Evolutionary conservation across 2,113 vertebrate genomes (phyloP).

Genomic region (Chamaetylas fuelleborni): DNA sequence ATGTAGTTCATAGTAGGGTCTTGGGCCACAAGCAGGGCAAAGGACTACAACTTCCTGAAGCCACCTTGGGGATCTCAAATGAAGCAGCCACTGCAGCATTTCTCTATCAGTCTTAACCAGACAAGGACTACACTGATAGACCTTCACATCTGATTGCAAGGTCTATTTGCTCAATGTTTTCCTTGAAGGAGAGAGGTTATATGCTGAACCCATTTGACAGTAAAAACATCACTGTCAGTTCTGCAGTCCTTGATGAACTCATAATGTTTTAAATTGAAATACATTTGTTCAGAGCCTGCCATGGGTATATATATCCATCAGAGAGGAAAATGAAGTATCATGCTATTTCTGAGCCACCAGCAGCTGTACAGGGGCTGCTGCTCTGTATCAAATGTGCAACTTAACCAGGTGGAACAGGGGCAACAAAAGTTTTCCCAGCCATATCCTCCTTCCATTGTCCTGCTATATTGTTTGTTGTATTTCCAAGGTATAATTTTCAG

Average conservation of each 20-base stretch:
- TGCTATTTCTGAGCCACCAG: neutral
- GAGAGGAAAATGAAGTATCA: neutral
- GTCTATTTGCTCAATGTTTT: neutral
- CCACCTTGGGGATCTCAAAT: neutral
- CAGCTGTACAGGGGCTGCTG: neutral
- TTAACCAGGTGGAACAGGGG: neutral
- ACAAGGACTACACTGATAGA: neutral
- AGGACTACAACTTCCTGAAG: neutral
- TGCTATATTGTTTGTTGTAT: neutral
- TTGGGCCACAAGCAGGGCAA: neutral
- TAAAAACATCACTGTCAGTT: neutral
- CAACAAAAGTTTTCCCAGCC: neutral
- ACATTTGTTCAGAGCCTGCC: neutral
- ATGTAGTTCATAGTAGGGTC: neutral
- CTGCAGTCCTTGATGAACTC: slow-evolving; percentile 5
- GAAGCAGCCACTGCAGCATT: neutral
- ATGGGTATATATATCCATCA: neutral
- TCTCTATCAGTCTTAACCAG: neutral
- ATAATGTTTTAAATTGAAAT: slow-evolving; percentile 28
- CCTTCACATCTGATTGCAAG: neutral
- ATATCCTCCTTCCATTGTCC: neutral
- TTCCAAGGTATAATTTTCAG: neutral
- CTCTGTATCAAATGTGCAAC: neutral
- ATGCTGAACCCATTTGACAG: neutral
- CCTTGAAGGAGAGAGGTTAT: neutral